Conservation (phyloP, 2,797 vertebrate species). For the Pteronotus mesoamericanus region DNA sequence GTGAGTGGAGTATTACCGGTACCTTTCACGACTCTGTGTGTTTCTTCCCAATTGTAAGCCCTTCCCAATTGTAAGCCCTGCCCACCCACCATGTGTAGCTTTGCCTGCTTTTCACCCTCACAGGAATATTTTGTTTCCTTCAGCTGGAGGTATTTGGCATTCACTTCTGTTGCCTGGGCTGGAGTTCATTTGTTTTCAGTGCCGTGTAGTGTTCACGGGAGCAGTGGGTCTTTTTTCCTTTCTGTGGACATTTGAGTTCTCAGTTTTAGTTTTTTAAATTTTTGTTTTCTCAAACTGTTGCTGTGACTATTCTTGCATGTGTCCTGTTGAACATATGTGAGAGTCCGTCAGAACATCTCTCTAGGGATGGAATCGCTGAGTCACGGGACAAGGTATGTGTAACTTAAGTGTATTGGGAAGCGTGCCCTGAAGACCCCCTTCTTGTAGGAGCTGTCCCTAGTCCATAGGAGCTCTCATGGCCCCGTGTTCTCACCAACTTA, state of each 20-base stretch:
- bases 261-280: not conserved
- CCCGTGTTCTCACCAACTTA: not conserved
- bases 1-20: not conserved
- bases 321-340: not conserved
- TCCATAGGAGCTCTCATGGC: not conserved
- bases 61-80: not conserved
- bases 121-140: not conserved
- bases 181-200: not conserved
- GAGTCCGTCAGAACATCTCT: not conserved
- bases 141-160: not conserved
- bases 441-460: no score
- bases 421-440: not conserved
- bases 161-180: no score
- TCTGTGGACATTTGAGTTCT: not conserved
- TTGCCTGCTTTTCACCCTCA: not conserved
- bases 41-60: not conserved
- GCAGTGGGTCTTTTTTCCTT: not conserved
- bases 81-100: rapidly evolving
- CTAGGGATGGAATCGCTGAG: not conserved
- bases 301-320: not conserved
- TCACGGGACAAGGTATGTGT: not conserved
- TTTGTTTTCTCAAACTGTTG: not conserved
- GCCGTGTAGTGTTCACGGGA: not conserved
- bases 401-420: not conserved
- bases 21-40: not conserved